Evolutionary conservation across 2,888 invertebrate genomes (phyloP), one percentile per base, ranked within the genome.

Genomic region (Drosophila recens): DNA sequence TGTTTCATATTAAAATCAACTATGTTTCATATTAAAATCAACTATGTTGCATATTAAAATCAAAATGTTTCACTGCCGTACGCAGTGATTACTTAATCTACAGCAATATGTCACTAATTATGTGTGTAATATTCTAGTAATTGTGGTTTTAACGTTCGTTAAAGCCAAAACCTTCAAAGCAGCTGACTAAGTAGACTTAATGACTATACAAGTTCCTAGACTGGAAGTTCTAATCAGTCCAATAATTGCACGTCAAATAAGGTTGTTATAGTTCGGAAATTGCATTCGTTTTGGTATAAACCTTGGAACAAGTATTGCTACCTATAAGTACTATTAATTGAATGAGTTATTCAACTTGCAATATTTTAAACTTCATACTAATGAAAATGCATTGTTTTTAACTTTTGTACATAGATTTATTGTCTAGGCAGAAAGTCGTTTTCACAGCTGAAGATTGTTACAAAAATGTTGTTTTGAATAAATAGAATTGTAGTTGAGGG

Each of bases 371-470:
- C 15, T 17, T 10, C 0, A 42, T 15, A 4, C 10, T 2, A 48
- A 33, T 33, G 3, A 17, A 34, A 49, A 20, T 34, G 13, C 34
- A 54, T 30, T 27, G 11, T 15, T 57, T 11, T 52, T 33, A 78
- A 71, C 66, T 64, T 71, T 59, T 63, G 54, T 49, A 48, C 70
- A 52, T 61, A 62, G 65, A 66, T 77, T 77, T 70, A 77, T 77
- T 78, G 49, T 67, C 74, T 70, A 78, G 74, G 9, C 70, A 77
- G 77, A 72, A 82, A 82, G 58, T 74, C 23, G 45, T 59, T 79
- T 67, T 65, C 53, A 64, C 66, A 65, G 48, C 40, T 65, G 20
- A 17, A 9, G 23, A 66, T 45, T 70, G 67, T 64, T 70, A 63
- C 66, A 43, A 78, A 79, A 77, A 68, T 71, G 66, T 20, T 33